These are phyloP conservation scores for Bagarius yarrelli DNA, from an alignment of 2,113 vertebrate genomes.

Conservation along the genomic window DNA sequence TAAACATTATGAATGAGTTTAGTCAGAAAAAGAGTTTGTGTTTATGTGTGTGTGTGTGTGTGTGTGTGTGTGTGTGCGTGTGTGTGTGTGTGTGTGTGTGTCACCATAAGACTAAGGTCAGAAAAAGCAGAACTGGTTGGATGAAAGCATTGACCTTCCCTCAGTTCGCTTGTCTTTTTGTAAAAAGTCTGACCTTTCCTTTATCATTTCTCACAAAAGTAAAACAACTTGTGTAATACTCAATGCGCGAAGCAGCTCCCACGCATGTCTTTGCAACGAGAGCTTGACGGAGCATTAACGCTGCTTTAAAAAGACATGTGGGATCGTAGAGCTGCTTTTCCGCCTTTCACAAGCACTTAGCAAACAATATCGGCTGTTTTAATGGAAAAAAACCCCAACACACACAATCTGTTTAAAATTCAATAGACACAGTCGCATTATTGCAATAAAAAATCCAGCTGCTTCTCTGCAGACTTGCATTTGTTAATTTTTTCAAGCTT, in stretches of 20 bases:
- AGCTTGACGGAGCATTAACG: constrained; percentile 12
- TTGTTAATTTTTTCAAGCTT: not conserved
- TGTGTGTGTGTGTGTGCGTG: not conserved
- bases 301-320: constrained; percentile 1
- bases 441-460: not conserved
- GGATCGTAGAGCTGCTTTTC: not conserved
- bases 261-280: not conserved
- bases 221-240: constrained; percentile 27
- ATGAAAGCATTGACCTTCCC: constrained; percentile 13
- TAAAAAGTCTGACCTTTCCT: not conserved
- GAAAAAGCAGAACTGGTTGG: not conserved
- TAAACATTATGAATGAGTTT: no score
- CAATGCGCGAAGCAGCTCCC: not conserved
- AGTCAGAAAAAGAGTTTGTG: no score
- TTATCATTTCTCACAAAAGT: not conserved
- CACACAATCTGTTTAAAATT: not conserved
- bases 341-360: not conserved
- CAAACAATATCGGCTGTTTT: no score
- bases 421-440: not conserved
- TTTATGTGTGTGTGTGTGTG: no score
- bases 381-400: not conserved
- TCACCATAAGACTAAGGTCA: not conserved
- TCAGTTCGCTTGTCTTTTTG: not conserved
- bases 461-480: not conserved
- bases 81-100: not conserved